Conservation (phyloP, 2,797 vertebrate species). For the Hydrolagus colliei region DNA sequence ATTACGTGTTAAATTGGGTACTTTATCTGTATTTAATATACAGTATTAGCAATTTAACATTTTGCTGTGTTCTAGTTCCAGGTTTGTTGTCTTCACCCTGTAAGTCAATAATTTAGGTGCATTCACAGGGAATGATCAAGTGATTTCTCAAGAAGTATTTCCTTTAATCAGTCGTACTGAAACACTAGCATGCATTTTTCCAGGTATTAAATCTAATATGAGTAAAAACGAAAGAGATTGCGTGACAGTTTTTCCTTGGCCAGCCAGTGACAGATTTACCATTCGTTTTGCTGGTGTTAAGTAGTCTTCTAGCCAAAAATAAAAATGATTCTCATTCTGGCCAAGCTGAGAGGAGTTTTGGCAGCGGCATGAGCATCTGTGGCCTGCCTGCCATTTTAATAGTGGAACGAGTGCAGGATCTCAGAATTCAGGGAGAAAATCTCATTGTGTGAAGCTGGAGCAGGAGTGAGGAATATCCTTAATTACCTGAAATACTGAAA, state of each 20-base stretch:
- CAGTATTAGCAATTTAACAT: not conserved
- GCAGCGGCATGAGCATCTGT: not conserved
- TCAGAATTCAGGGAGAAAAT: not conserved
- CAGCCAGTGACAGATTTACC: not conserved
- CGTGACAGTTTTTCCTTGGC: not conserved
- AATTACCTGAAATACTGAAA: no score
- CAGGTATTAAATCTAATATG: not conserved
- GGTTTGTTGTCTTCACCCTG: not conserved
- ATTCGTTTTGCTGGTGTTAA: not conserved
- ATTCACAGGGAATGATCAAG: not conserved
- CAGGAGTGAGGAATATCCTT: no score
- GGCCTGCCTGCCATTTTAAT: constrained; percentile 13
- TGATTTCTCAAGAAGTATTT: not conserved
- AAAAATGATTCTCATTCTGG: constrained; percentile 1
- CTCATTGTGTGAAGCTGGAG: no score
- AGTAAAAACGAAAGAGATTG: not conserved
- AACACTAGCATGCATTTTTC: not conserved
- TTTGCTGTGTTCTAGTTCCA: not conserved
- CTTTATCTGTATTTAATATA: not conserved
- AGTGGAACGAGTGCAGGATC: not conserved
- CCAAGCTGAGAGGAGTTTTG: not conserved
- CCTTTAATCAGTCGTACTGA: not conserved
- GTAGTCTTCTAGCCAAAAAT: constrained; percentile 1
- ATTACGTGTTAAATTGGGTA: not conserved
- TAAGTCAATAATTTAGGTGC: not conserved